Evolutionary conservation across 2,888 invertebrate genomes (phyloP).

Genomic region (Amblyteles armatorius): DNA sequence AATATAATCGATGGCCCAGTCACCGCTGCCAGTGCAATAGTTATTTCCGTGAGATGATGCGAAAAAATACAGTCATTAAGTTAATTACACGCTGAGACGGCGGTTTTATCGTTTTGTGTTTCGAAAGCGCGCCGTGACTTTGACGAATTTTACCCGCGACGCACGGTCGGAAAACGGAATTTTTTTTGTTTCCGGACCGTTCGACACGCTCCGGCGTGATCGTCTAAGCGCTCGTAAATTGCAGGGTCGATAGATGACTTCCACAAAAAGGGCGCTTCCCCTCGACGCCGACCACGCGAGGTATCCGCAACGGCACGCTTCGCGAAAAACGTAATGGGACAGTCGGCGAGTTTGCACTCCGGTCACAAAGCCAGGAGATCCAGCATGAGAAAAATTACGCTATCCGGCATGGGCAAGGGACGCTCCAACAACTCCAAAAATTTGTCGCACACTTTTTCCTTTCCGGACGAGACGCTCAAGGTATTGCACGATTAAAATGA

Average conservation of each 20-base stretch:
- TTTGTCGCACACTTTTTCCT: slow-evolving; percentile 70
- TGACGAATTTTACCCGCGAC: not conserved
- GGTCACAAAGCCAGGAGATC: slow-evolving; percentile 64
- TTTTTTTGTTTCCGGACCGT: not conserved
- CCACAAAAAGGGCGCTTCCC: slow-evolving; percentile 48
- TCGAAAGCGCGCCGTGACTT: not conserved
- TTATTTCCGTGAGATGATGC: slow-evolving; percentile 14
- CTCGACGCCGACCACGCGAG: slow-evolving; percentile 16
- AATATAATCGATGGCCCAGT: slow-evolving; percentile 61
- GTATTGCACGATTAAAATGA: slow-evolving; percentile 44
- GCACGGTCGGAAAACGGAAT: not conserved
- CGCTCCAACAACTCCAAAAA: slow-evolving; percentile 68
- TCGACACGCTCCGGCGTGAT: not conserved
- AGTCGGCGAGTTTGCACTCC: slow-evolving; percentile 69
- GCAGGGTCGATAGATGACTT: slow-evolving; percentile 69
- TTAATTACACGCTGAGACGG: slow-evolving; percentile 47
- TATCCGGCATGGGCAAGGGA: slow-evolving; percentile 66
- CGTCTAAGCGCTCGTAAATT: slow-evolving; percentile 27
- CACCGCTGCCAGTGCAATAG: slow-evolving; percentile 48
- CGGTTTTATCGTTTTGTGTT: slow-evolving; percentile 4
- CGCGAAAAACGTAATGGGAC: slow-evolving; percentile 67
- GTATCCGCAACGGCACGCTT: not conserved
- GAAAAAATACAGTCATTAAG: slow-evolving; percentile 42
- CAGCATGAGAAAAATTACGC: slow-evolving; percentile 64
- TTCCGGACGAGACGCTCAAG: slow-evolving; percentile 71